Evolutionary conservation across 2,888 invertebrate species (phyloP), one percentile per base, ranked within the genome.

Genomic region (Polia nebulosa): DNA sequence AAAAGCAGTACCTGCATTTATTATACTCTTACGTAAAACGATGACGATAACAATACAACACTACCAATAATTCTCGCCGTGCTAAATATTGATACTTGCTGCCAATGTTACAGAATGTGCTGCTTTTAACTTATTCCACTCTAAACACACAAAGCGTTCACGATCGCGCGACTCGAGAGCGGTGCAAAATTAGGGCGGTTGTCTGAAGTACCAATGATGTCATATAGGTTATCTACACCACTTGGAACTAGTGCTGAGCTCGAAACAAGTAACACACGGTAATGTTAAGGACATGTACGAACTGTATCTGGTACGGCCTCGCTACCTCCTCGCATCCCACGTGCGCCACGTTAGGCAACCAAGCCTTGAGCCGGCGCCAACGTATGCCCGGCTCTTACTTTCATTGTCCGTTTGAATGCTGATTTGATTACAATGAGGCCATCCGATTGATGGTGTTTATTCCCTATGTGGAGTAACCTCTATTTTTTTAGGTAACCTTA

Each of bases 321-420:
- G 88, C 87, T 81, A 82, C 89, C 90, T 89, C 89, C 90, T 89
- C 83, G 81, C 92, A 87, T 89, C 94, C 94, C 94, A 95, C 94
- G 91, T 91, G 86, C 80, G 64, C 85, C 83, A 76, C 76, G 90
- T 92, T 92, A 90, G 90, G 92, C 90, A 92, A 92, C 84, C 85
- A 84, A 90, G 90, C 91, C 92, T 94, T 94, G 93, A 92, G 85
- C 84, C 82, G 87, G 91, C 92, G 91, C 93, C 92, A 91, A 91
- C 92, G 88, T 90, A 82, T 83, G 82, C 83, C 80, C 75, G 79
- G 82, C 90, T 90, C 91, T 92, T 89, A 94, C 93, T 94, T 94
- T 93, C 93, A 91, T 93, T 93, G 92, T 92, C 90, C 91, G 81
- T 88, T 88, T 87, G 81, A 90, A 89, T 89, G 87, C 82, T 86